phyloP scores from a whole-genome alignment of 1,140 invertebrate species.

The Drosophila obscura region DNA sequence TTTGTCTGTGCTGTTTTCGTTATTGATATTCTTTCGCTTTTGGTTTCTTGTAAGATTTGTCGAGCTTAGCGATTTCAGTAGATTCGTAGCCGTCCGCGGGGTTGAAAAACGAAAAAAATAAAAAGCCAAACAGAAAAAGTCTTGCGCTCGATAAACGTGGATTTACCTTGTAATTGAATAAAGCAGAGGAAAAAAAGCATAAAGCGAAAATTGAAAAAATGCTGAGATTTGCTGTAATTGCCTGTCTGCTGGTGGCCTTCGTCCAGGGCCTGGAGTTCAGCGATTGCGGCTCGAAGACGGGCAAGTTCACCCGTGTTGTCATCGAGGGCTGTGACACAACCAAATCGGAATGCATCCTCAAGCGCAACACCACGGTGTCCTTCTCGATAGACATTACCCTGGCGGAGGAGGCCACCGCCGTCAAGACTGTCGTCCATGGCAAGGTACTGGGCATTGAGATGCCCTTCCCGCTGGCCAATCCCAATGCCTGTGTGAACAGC shows the following conservation, averaged over 20 bases:
- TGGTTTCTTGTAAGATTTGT: conserved; percentile 26
- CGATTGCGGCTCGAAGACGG: conserved; percentile 85
- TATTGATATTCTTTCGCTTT: conserved; percentile 13
- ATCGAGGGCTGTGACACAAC: conserved; percentile 86
- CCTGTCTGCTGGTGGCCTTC: conserved; percentile 48
- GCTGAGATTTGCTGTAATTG: conserved; percentile 58
- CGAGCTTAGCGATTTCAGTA: conserved; percentile 43
- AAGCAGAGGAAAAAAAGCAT: conserved; percentile 24
- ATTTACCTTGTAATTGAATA: conserved; percentile 69
- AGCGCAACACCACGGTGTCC: conserved; percentile 86
- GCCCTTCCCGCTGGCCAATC: conserved; percentile 88
- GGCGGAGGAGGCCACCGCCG: conserved; percentile 63
- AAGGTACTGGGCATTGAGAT: conserved; percentile 88
- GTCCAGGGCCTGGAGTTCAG: conserved; percentile 47
- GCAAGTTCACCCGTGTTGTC: conserved; percentile 85
- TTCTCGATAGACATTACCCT: conserved; percentile 86
- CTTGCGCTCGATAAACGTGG: background rate
- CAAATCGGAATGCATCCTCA: conserved; percentile 86
- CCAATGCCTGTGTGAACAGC: conserved; percentile 87
- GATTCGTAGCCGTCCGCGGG: conserved; percentile 55
- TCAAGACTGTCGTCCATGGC: conserved; percentile 88
- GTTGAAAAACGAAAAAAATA: conserved; percentile 29
- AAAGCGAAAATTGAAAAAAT: conserved; percentile 24
- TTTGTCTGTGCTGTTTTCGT: conserved; percentile 17
- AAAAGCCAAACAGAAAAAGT: conserved; percentile 2